Evolutionary conservation across 1,140 invertebrate genomes (phyloP).

Genomic region (Pomacea maculata): DNA sequence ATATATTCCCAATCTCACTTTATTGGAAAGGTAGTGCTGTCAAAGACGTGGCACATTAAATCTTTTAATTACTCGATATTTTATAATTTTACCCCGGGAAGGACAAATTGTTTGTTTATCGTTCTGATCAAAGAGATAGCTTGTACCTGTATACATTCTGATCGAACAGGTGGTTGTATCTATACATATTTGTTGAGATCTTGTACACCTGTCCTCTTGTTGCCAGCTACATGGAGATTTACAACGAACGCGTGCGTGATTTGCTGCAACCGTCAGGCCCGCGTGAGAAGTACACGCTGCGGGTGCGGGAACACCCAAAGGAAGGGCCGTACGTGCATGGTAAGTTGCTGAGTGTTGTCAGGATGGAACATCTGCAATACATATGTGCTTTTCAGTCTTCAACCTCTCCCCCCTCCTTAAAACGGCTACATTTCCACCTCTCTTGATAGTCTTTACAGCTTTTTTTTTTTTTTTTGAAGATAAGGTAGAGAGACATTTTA

Average conservation of each 20-base stretch:
- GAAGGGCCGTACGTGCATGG: constrained; percentile 65
- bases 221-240: constrained; percentile 63
- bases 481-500: too few species aligned
- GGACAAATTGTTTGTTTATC: too few species aligned
- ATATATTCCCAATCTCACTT: too few species aligned
- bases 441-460: not conserved
- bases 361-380: not conserved
- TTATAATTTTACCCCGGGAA: too few species aligned
- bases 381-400: too few species aligned
- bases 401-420: too few species aligned
- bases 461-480: not conserved
- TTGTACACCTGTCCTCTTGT: constrained; percentile 1
- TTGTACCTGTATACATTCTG: not conserved
- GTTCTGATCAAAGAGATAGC: too few species aligned
- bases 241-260: constrained; percentile 64
- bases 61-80: too few species aligned
- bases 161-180: not conserved
- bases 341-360: constrained; percentile 24
- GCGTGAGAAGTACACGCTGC: constrained; percentile 58
- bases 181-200: not conserved
- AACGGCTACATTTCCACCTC: not conserved
- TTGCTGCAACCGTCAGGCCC: constrained; percentile 46
- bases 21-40: too few species aligned
- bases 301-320: constrained; percentile 64
- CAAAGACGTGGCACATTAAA: too few species aligned